Conservation (phyloP, 2,888 invertebrate genomes). For the Monochamus alternatus region DNA sequence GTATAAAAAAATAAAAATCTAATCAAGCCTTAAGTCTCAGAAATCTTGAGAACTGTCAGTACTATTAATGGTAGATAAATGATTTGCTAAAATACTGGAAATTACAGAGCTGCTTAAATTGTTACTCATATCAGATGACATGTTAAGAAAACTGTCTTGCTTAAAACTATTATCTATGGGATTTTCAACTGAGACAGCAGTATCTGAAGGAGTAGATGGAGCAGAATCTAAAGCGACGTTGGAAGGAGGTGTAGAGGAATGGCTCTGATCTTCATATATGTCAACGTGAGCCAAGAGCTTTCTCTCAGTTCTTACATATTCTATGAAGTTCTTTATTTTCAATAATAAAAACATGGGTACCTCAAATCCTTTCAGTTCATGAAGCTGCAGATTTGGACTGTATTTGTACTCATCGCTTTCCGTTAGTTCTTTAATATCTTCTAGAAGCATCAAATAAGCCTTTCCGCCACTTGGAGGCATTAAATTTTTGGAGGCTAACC, state of each 20-base stretch:
- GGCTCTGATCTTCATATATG: slow-evolving; percentile 65
- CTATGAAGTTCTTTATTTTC: slow-evolving; percentile 82
- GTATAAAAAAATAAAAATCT: slow-evolving; percentile 20
- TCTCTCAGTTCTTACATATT: slow-evolving; percentile 68
- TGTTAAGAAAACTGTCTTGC: slow-evolving; percentile 63
- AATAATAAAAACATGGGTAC: slow-evolving; percentile 83
- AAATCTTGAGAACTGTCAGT: slow-evolving; percentile 68
- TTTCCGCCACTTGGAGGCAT: slow-evolving; percentile 87
- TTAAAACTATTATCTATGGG: slow-evolving; percentile 41
- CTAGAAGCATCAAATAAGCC: slow-evolving; percentile 84
- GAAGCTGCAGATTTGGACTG: slow-evolving; percentile 77
- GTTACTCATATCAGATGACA: slow-evolving; percentile 68
- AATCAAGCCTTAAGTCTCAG: slow-evolving; percentile 40
- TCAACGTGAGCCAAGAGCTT: slow-evolving; percentile 62
- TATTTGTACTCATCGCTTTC: slow-evolving; percentile 82
- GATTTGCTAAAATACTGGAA: slow-evolving; percentile 67
- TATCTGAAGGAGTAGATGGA: slow-evolving; percentile 68
- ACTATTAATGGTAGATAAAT: slow-evolving; percentile 57
- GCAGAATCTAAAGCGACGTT: slow-evolving; percentile 67
- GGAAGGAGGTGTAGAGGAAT: slow-evolving; percentile 67
- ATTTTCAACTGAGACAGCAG: slow-evolving; percentile 64
- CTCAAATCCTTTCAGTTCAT: slow-evolving; percentile 83
- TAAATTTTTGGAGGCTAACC: slow-evolving; percentile 83
- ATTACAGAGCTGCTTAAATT: slow-evolving; percentile 69
- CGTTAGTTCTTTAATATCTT: slow-evolving; percentile 84